Conservation (phyloP, 2,797 vertebrate genomes). For the Sebastes ruberrimus region DNA sequence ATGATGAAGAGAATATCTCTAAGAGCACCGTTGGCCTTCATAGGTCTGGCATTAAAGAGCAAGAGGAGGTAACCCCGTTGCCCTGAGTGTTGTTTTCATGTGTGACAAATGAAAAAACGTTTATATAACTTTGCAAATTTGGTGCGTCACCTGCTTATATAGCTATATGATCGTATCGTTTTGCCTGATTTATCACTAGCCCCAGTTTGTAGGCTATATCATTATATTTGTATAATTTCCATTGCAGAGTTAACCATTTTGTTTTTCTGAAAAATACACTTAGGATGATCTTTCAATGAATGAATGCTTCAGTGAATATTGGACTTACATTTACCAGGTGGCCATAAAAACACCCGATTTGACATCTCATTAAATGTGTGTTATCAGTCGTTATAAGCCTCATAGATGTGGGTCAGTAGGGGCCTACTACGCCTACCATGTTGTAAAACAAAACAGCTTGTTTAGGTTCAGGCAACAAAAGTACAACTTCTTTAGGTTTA, state of each 20-base stretch:
- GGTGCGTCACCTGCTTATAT: no score
- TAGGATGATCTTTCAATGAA: neutral
- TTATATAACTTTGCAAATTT: neutral
- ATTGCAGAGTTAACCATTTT: neutral
- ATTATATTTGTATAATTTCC: neutral
- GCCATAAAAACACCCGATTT: no score
- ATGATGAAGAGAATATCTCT: constrained; percentile 39
- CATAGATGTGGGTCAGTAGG: neutral
- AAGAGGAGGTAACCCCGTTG: constrained; percentile 22
- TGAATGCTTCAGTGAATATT: neutral
- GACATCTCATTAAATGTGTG: no score
- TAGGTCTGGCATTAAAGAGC: neutral
- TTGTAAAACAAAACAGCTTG: neutral
- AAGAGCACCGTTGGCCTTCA: constrained; percentile 62
- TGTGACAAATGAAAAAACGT: neutral
- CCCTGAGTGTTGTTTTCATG: neutral
- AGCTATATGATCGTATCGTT: neutral
- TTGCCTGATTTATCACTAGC: neutral
- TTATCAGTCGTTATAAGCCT: neutral
- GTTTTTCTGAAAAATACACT: neutral
- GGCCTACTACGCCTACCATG: rapidly evolving
- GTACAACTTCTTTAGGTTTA: neutral
- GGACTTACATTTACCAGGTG: no score
- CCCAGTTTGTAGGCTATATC: neutral
- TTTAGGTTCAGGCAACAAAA: neutral